These are phyloP conservation scores for Acrossocheilus fasciatus DNA, from an alignment of 2,797 vertebrate species.

Conservation along the genomic window DNA sequence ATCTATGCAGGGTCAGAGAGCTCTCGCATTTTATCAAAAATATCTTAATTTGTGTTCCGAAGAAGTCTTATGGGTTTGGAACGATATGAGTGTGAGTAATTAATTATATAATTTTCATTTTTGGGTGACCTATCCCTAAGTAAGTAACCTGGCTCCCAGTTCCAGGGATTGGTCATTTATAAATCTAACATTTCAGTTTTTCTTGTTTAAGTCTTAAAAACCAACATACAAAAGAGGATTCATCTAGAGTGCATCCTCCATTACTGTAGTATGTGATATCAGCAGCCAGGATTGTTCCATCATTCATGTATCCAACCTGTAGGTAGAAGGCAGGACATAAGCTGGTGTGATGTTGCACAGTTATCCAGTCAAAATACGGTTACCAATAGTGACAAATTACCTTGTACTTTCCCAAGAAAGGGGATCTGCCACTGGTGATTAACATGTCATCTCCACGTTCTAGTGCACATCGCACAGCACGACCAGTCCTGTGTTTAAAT, in stretches of 20 bases:
- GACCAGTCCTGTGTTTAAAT: conserved; percentile 72
- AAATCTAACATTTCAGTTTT: background rate
- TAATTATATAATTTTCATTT: too few species aligned
- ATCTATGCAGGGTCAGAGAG: background rate
- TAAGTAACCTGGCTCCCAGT: background rate
- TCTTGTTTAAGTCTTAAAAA: background rate
- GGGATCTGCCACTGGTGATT: conserved; percentile 84
- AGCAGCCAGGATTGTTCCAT: conserved; percentile 79
- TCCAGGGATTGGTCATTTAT: background rate
- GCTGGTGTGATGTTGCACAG: background rate
- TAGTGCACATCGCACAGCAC: conserved; percentile 79
- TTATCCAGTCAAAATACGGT: background rate
- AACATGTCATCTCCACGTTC: conserved; percentile 86
- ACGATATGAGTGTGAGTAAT: background rate
- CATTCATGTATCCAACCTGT: conserved; percentile 85
- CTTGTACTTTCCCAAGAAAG: conserved; percentile 85
- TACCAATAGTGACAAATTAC: conserved; percentile 62
- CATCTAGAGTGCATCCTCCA: conserved; percentile 81
- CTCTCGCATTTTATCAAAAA: too few species aligned
- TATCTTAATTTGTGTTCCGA: background rate
- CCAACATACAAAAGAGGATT: conserved; percentile 77
- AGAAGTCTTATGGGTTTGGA: background rate
- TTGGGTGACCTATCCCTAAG: background rate
- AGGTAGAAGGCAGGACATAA: background rate
- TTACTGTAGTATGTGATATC: conserved; percentile 81